A percentile compares a stretch with the other conserved stretches of the same genome.
Evolutionary conservation across 2,888 invertebrate genomes (phyloP).

Genomic region (Yponomeuta malinellus): DNA sequence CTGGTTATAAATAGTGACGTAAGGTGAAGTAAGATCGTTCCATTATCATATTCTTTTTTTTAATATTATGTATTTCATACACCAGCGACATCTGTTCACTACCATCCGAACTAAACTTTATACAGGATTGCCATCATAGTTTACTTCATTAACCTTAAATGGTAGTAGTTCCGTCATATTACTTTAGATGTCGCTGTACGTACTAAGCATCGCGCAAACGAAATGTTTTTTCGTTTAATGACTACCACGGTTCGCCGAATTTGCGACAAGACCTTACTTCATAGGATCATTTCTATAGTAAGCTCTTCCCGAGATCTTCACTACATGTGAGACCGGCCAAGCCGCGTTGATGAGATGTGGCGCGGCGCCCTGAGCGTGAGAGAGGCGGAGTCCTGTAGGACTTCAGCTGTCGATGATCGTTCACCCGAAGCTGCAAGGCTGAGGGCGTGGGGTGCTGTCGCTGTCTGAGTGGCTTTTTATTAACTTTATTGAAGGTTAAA

Average conservation of each 20-base stretch:
- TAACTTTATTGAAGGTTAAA: constrained; percentile 11
- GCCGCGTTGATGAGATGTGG: constrained; percentile 32
- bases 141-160: too few species aligned
- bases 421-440: constrained; percentile 24
- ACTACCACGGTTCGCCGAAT: neutral
- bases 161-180: too few species aligned
- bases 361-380: constrained; percentile 34
- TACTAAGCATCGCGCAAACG: constrained; percentile 5
- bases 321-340: constrained; percentile 25
- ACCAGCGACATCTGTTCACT: too few species aligned
- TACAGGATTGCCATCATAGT: too few species aligned
- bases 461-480: constrained; percentile 26
- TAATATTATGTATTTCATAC: too few species aligned
- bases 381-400: constrained; percentile 23
- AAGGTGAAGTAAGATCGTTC: too few species aligned
- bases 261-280: constrained; percentile 29
- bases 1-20: too few species aligned
- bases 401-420: constrained; percentile 33
- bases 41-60: too few species aligned
- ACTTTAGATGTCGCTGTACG: constrained; percentile 9
- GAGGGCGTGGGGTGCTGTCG: constrained; percentile 27
- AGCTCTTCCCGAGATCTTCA: constrained; percentile 28
- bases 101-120: too few species aligned
- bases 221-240: neutral
- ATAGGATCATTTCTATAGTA: constrained; percentile 34